Evolutionary conservation across 2,797 vertebrate species (phyloP), one percentile per base, ranked within the genome.

Genomic region (Loris lydekkerianus): DNA sequence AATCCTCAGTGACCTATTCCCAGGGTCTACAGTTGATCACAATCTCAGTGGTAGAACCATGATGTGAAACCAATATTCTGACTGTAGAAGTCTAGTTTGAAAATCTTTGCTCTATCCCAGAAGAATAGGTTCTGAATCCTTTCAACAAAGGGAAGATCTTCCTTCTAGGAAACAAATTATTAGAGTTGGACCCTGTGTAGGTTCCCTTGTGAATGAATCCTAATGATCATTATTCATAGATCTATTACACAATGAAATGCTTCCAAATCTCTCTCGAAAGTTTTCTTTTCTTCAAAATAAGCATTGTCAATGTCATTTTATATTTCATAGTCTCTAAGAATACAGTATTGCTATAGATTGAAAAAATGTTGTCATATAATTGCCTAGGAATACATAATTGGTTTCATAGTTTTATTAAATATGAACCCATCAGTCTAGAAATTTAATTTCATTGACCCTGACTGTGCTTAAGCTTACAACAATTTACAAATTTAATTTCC

Each of bases 201-300:
- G 3, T 10, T 91, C 72, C 29, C 31, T 5, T 27, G 40, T 61
- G 9, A 72, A 11, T 83, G 34, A 70, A 25, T 86, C 5, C n/a
- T 82, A 25, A 37, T 61, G 23, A 86, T 61, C 49, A 61, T 37
- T 80, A 81, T 67, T 91, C 69, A 78, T 14, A 75, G 1, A 21
- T 86, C 3, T 61, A 3, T 65, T 70, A 7, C 4, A 78, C 20
- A 86, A 23, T 8, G 73, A 2, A 70, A 27, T 3, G 1, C 15
- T 93, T 94, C 23, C 2, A 67, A 27, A 67, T 75, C 7, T 73
- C 46, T 95, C 13, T 82, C 88, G 29, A 34, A 85, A 77, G 20
- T 46, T 77, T 90, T 82, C 23, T 82, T 76, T 94, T 70, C 37
- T 87, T 90, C 27, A 56, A 21, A 87, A 87, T 77, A 92, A 89